A percentile compares a stretch with the other conserved stretches of the same genome.
These are phyloP conservation scores for Linnaemya tessellans DNA, from an alignment of 2,888 invertebrate genomes.

Conservation along the genomic window DNA sequence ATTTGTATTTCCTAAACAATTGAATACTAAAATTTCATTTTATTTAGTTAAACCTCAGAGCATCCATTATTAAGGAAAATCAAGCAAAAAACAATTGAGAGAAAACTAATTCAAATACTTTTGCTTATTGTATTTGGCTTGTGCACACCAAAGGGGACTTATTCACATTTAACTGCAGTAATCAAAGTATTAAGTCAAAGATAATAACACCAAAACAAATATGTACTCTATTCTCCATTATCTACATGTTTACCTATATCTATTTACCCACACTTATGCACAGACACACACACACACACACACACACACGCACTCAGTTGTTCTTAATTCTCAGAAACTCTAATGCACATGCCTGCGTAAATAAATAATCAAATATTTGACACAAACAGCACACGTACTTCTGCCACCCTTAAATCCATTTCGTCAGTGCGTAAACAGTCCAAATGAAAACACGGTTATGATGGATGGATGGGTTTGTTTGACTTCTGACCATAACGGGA, in stretches of 20 bases:
- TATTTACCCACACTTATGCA: not conserved
- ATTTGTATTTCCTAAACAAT: no score
- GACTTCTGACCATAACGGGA: not conserved
- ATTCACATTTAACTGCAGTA: not conserved
- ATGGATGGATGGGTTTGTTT: not conserved
- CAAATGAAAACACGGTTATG: not conserved
- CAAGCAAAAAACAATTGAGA: not conserved
- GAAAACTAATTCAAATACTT: not conserved
- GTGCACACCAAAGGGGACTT: not conserved
- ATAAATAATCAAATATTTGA: constrained; percentile 27
- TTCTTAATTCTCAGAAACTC: not conserved
- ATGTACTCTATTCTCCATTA: not conserved
- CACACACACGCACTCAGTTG: no score
- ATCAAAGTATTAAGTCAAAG: constrained; percentile 30
- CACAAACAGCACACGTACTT: not conserved
- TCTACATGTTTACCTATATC: not conserved
- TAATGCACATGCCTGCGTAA: constrained; percentile 3
- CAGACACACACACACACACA: not conserved
- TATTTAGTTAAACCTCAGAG: not conserved
- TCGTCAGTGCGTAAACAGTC: not conserved
- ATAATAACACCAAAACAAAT: constrained; percentile 23
- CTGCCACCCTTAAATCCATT: not conserved
- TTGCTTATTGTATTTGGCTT: not conserved
- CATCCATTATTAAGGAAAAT: not conserved
- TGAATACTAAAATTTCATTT: no score